These are phyloP conservation scores for Oreocharis arfaki DNA, from an alignment of 2,113 vertebrate species.

Conservation along the genomic window DNA sequence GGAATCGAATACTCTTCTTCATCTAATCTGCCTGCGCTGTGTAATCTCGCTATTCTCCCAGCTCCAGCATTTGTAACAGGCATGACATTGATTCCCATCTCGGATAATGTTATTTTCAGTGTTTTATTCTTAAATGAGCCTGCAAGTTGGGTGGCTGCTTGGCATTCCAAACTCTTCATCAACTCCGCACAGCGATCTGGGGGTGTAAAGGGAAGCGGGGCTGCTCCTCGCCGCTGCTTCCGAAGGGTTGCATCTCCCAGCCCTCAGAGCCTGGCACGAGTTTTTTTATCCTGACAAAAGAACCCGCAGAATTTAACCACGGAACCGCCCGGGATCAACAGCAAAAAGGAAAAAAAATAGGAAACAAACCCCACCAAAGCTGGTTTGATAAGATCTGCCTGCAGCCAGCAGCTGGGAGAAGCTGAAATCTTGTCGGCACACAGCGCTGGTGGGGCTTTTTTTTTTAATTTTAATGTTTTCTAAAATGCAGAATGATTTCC, in stretches of 20 bases:
- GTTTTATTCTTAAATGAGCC: slow-evolving; percentile 23
- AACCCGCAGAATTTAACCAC: not conserved
- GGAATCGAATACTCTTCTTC: slow-evolving; percentile 3
- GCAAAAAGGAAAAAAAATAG: not conserved
- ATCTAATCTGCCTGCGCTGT: slow-evolving; percentile 32
- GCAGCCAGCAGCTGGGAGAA: not conserved
- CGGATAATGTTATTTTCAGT: slow-evolving; percentile 28
- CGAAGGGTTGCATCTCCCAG: not conserved
- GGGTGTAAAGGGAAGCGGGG: not conserved
- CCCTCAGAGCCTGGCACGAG: not conserved
- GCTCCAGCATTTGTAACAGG: slow-evolving; percentile 19
- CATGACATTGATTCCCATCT: slow-evolving; percentile 43
- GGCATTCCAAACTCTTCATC: slow-evolving; percentile 16
- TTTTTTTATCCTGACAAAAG: not conserved
- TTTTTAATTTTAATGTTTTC: not conserved
- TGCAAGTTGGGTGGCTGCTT: slow-evolving; percentile 26
- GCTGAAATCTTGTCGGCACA: not conserved
- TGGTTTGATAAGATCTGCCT: not conserved
- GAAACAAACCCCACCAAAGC: not conserved
- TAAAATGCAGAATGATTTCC: not conserved
- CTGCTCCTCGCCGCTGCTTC: not conserved
- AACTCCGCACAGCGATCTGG: not conserved
- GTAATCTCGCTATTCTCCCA: slow-evolving; percentile 29
- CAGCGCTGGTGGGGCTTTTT: no score
- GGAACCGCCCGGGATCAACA: not conserved